Evolutionary conservation across 2,888 invertebrate species (phyloP).

Genomic region (Boloria selene): DNA sequence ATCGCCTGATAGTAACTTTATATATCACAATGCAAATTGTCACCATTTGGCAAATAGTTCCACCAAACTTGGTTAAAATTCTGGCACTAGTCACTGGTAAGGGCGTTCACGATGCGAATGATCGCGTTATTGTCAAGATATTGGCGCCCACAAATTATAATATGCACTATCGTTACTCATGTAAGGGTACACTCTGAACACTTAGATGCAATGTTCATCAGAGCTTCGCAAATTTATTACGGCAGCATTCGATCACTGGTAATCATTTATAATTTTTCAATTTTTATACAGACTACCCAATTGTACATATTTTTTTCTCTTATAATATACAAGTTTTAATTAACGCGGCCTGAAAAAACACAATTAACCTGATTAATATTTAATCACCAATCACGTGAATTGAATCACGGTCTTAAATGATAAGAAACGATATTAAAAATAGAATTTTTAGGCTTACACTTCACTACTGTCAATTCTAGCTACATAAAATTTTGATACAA

Average conservation of each 20-base stretch:
- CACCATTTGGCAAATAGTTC: slow-evolving; percentile 21
- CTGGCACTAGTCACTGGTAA: slow-evolving; percentile 22
- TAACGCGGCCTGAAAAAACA: too few relatives aligned
- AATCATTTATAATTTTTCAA: background rate
- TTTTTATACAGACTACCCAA: too few relatives aligned
- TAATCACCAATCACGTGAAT: too few relatives aligned
- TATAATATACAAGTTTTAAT: too few relatives aligned
- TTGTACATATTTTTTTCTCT: too few relatives aligned
- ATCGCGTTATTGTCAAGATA: background rate
- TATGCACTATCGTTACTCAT: slow-evolving; percentile 1
- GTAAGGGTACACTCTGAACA: background rate
- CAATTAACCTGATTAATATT: too few relatives aligned
- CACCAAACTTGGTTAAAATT: slow-evolving; percentile 15
- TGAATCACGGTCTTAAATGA: background rate
- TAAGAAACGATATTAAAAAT: background rate
- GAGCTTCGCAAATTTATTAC: slow-evolving; percentile 5
- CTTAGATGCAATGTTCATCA: slow-evolving; percentile 4
- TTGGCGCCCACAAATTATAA: slow-evolving; percentile 1
- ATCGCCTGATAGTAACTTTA: slow-evolving; percentile 34
- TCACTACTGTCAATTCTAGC: slow-evolving; percentile 34
- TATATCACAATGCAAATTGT: slow-evolving; percentile 21
- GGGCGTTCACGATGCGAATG: slow-evolving; percentile 6
- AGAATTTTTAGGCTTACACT: slow-evolving; percentile 2
- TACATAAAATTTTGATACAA: slow-evolving; percentile 16
- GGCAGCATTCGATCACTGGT: background rate